phyloP scores from a whole-genome alignment of 2,888 invertebrate genomes.

The Slavum lentiscoides region DNA sequence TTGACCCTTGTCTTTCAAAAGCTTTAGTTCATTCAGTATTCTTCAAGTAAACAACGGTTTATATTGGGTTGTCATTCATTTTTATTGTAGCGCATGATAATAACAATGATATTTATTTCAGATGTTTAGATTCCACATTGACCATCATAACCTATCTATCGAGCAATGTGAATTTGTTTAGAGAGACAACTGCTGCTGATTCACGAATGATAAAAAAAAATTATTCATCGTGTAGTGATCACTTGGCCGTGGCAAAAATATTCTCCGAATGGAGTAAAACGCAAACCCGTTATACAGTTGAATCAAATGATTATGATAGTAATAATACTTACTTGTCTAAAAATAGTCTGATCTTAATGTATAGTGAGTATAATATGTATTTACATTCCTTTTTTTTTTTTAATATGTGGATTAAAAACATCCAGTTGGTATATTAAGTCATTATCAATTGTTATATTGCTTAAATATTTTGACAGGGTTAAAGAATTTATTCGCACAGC shows the following conservation, averaged over 20 bases:
- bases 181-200: constrained; percentile 62
- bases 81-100: background rate
- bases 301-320: background rate
- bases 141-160: constrained; percentile 63
- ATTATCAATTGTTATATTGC: background rate
- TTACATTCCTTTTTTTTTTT: background rate
- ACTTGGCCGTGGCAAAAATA: constrained; percentile 66
- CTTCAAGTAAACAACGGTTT: constrained; percentile 59
- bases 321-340: constrained; percentile 20
- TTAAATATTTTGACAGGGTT: constrained; percentile 13
- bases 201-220: constrained; percentile 64
- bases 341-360: constrained; percentile 26
- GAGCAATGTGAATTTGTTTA: constrained; percentile 64
- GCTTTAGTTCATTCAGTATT: constrained; percentile 66
- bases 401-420: background rate
- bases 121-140: constrained; percentile 64
- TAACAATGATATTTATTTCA: constrained; percentile 56
- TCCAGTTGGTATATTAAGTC: background rate
- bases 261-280: constrained; percentile 63
- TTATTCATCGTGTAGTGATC: constrained; percentile 67
- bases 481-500: constrained; percentile 41
- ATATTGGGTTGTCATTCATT: background rate
- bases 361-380: constrained; percentile 21
- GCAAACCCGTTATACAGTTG: background rate
- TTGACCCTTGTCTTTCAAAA: constrained; percentile 68